Percentiles rank a stretch among this genome's conserved stretches.
These are phyloP conservation scores for Allacma fusca DNA, from an alignment of 2,888 invertebrate species.

Conservation along the genomic window DNA sequence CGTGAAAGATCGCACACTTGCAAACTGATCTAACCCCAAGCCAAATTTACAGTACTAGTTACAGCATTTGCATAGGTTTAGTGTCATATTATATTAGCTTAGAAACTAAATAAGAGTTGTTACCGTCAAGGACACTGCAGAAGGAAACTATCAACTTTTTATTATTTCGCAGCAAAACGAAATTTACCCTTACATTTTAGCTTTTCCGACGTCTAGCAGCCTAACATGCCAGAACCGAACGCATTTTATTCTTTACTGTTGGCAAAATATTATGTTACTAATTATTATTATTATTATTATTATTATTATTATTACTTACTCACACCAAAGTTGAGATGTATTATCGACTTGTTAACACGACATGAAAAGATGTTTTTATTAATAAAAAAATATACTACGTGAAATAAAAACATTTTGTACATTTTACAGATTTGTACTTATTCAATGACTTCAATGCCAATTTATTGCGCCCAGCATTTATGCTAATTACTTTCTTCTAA, in stretches of 20 bases:
- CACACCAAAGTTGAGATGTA: constrained; percentile 12
- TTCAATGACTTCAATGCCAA: no score
- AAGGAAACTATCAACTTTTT: neutral
- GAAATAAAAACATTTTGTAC: no score
- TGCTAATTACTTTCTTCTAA: no score
- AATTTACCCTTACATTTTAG: neutral
- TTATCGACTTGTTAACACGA: constrained; percentile 20
- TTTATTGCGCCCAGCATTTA: no score
- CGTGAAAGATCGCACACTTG: constrained; percentile 13
- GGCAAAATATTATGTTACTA: constrained; percentile 7
- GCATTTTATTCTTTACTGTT: neutral
- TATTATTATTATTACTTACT: no score
- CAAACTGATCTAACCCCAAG: constrained; percentile 35
- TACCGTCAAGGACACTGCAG: constrained; percentile 16
- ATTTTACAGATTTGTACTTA: no score
- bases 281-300: no score
- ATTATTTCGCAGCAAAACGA: neutral
- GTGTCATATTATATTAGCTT: neutral
- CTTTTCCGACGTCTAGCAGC: neutral
- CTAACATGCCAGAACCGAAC: neutral
- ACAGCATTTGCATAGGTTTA: neutral
- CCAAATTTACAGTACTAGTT: constrained; percentile 40
- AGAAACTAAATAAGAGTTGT: neutral
- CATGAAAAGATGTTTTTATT: no score
- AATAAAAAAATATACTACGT: no score